phyloP scores from a whole-genome alignment of 2,888 invertebrate species.

The Melipona bicolor region DNA sequence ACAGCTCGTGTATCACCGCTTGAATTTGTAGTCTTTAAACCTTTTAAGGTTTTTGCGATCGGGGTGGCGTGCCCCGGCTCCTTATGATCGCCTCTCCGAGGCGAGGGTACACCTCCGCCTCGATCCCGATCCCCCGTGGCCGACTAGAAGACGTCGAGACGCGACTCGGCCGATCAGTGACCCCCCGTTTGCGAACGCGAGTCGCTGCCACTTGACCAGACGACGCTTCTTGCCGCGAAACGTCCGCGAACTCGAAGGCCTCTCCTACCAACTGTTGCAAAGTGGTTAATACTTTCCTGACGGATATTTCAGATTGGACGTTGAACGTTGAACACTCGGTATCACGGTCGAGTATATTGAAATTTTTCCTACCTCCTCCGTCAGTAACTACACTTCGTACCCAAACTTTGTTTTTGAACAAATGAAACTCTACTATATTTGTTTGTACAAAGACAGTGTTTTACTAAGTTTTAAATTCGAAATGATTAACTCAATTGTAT shows the following conservation, averaged over 20 bases:
- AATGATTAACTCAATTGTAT: too few relatives aligned
- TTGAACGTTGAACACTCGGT: too few relatives aligned
- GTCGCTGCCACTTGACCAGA: conserved; percentile 35
- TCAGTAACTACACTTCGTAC: too few relatives aligned
- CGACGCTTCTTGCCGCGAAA: conserved; percentile 10
- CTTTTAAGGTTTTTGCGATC: conserved; percentile 80
- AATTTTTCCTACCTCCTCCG: too few relatives aligned
- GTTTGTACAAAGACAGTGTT: too few relatives aligned
- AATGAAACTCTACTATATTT: too few relatives aligned
- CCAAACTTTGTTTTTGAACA: too few relatives aligned
- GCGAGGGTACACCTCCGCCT: too few relatives aligned
- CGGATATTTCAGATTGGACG: background rate
- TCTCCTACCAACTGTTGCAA: background rate
- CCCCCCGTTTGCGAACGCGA: conserved; percentile 53
- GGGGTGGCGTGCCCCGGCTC: conserved; percentile 54
- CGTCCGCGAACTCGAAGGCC: background rate
- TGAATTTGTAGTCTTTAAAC: conserved; percentile 82
- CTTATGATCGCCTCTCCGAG: conserved; percentile 56
- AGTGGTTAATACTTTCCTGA: background rate
- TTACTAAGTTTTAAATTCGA: too few relatives aligned
- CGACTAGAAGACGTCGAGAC: conserved; percentile 55
- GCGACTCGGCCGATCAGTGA: conserved; percentile 57
- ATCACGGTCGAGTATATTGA: too few relatives aligned
- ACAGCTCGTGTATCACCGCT: conserved; percentile 70
- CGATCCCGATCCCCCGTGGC: conserved; percentile 21